phyloP scores from a whole-genome alignment of 2,113 vertebrate species.

The Butorides virescens region DNA sequence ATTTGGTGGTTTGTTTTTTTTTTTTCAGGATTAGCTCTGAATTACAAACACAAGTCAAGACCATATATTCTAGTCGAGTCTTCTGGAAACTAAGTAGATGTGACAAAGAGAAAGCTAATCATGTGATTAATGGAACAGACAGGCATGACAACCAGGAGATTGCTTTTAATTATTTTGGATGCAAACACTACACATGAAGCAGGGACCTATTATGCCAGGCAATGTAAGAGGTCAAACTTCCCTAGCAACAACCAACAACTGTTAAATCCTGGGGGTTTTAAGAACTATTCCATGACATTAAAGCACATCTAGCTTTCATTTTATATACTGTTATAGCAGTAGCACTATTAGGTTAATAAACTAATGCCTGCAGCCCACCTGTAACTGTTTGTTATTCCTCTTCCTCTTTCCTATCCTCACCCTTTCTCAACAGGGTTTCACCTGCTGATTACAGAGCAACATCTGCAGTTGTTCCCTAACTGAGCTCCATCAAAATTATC shows the following conservation, averaged over 20 bases:
- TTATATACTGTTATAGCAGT: background rate
- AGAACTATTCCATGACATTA: background rate
- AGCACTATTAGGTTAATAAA: background rate
- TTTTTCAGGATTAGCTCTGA: background rate
- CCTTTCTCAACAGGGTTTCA: background rate
- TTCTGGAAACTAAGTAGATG: background rate
- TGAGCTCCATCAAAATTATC: background rate
- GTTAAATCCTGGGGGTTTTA: background rate
- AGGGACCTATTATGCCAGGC: background rate
- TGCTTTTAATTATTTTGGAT: background rate
- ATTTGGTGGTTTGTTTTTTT: background rate
- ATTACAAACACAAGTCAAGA: background rate
- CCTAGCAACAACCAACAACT: conserved; percentile 14
- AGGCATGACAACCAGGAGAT: background rate
- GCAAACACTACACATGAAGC: background rate
- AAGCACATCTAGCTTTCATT: background rate
- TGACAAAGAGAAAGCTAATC: background rate
- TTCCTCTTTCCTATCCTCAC: background rate
- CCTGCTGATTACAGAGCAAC: background rate
- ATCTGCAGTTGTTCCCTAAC: background rate
- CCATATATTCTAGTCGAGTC: background rate
- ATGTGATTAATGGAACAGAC: background rate
- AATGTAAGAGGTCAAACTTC: background rate
- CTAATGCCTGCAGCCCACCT: background rate
- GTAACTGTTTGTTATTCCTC: background rate